Evolutionary conservation across 2,888 invertebrate genomes (phyloP), one percentile per base, ranked within the genome.

Genomic region (Leptinotarsa haldemani): DNA sequence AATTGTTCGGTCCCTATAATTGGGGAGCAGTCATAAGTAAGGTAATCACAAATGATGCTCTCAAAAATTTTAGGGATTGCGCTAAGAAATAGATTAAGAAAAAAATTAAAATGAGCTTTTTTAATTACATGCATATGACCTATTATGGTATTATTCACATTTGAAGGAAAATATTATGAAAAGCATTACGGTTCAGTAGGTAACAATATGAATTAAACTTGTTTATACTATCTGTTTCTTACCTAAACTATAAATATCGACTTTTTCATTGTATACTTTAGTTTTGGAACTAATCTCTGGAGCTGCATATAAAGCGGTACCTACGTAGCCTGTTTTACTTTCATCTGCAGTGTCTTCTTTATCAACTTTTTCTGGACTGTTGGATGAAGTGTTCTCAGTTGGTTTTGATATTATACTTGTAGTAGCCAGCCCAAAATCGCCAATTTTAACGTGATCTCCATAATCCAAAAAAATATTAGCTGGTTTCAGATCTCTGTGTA

Each of bases 371-470:
- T 78, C 18, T 25, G 77, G 85, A 74, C 82, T 85, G 76, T 80
- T 85, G 25, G 80, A 83, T 25, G 79, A 73, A 15, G 70, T 73
- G 58, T 78, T 73, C 18, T 85, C 85, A 69, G 81, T 84, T 46
- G 81, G 77, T 80, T 82, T 83, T 2, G 81, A 77, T 65, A 86
- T 81, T 68, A 93, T 90, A 25, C 70, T 93, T 0, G 94, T 95
- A 0, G 97, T 98, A 0, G 99, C 98, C 3, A 99, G 89, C 16
- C 99, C 99, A 87, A 99, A 99, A 88, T 99, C 99, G 15, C 98
- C 99, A 79, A 99, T 99, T 90, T 99, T 99, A 1, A 97, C 97
- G 85, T 97, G 96, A 88, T 98, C 97, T 80, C 95, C 94, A 1
- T 93, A 94, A 85, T 98, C 98, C 85, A 99, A 90, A 87, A 99